Conservation (phyloP, 2,797 vertebrate species). For the Psittacula echo region DNA sequence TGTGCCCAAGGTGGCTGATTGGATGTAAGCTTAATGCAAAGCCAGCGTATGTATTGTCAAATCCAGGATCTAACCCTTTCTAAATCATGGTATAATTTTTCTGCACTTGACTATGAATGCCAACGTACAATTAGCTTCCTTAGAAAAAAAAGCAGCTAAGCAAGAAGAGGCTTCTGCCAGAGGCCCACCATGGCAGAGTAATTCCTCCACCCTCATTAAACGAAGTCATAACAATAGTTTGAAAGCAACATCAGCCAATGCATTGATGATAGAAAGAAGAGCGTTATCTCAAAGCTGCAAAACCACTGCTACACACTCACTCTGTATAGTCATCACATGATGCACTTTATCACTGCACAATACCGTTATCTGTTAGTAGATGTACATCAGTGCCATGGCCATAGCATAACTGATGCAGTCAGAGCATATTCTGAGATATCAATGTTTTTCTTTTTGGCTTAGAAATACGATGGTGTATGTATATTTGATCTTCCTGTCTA, state of each 20-base stretch:
- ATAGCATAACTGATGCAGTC: not conserved
- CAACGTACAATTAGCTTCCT: not conserved
- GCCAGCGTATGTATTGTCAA: not conserved
- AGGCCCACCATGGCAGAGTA: not conserved
- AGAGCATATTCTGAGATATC: not conserved
- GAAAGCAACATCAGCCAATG: not conserved
- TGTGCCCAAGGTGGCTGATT: not conserved
- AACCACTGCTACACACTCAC: not conserved
- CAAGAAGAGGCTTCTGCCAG: not conserved
- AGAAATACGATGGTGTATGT: not conserved
- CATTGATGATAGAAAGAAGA: not conserved
- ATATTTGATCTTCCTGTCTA: slow-evolving; percentile 22
- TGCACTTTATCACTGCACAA: not conserved
- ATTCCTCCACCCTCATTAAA: not conserved
- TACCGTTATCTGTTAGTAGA: not conserved
- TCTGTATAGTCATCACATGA: not conserved
- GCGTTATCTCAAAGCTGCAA: not conserved
- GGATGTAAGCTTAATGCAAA: not conserved
- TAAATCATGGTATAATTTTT: not conserved
- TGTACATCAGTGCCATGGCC: not conserved
- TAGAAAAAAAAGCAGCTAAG: not conserved
- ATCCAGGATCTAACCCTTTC: not conserved
- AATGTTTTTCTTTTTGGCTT: slow-evolving; percentile 1
- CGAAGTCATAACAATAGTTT: not conserved
- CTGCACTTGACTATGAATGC: not conserved